These are phyloP conservation scores for Erpobdella octoculata DNA, from an alignment of 2,888 invertebrate species.

Conservation along the genomic window DNA sequence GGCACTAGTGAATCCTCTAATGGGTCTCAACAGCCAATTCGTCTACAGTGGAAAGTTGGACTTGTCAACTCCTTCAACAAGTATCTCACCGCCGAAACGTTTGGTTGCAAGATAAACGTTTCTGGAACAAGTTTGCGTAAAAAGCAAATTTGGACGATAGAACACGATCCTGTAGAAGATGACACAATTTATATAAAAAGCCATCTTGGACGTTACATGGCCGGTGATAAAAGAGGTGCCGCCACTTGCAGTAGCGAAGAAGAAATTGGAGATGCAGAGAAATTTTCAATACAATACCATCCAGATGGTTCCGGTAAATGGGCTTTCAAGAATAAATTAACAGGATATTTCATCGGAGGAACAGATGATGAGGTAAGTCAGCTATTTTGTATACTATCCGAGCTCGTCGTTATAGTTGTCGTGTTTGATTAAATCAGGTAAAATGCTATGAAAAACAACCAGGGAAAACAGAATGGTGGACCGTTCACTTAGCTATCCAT, in stretches of 20 bases:
- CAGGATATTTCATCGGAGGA: slow-evolving; percentile 85
- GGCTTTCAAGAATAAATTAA: slow-evolving; percentile 61
- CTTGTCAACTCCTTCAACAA: slow-evolving; percentile 75
- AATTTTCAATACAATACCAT: slow-evolving; percentile 69
- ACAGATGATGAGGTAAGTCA: slow-evolving; percentile 63
- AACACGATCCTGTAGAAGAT: slow-evolving; percentile 55
- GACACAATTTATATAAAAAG: slow-evolving; percentile 71
- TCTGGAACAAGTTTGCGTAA: slow-evolving; percentile 87
- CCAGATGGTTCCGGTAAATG: slow-evolving; percentile 63
- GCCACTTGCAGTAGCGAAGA: slow-evolving; percentile 80
- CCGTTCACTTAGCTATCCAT: slow-evolving; percentile 84
- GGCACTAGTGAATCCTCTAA: not conserved
- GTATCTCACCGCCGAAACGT: slow-evolving; percentile 92
- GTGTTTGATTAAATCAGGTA: slow-evolving; percentile 55
- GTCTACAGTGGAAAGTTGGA: slow-evolving; percentile 72
- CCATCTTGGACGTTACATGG: slow-evolving; percentile 76
- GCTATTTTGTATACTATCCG: not conserved
- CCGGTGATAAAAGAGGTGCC: slow-evolving; percentile 89
- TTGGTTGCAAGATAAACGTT: slow-evolving; percentile 92
- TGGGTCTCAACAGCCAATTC: not conserved
- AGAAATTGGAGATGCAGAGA: slow-evolving; percentile 60
- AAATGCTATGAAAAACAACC: slow-evolving; percentile 86
- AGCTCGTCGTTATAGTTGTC: not conserved
- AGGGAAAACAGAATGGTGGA: slow-evolving; percentile 75
- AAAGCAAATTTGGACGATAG: slow-evolving; percentile 83